A percentile compares a stretch with the other conserved stretches of the same genome.
Evolutionary conservation across 1,140 invertebrate genomes (phyloP).

Genomic region (Lepidostoma basale): DNA sequence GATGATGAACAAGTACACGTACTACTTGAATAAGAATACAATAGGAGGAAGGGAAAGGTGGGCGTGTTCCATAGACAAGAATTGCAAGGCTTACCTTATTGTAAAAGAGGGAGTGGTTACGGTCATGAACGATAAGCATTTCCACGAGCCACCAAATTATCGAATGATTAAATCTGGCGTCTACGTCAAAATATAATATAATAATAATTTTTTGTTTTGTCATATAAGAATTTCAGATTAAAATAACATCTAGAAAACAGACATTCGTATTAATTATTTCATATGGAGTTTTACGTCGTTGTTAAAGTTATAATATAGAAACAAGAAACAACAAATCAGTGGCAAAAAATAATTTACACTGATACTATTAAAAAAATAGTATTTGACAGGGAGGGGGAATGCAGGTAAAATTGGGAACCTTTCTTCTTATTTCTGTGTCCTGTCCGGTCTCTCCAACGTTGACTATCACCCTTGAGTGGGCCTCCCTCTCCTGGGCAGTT

Average conservation of each 20-base stretch:
- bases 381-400: no score
- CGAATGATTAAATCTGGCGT: background rate
- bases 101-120: background rate
- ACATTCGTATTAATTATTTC: no score
- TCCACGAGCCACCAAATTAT: background rate
- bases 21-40: background rate
- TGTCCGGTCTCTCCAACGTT: no score
- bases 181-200: background rate
- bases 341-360: no score
- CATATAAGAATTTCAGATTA: background rate
- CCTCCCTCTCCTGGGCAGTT: no score
- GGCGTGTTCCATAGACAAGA: constrained; percentile 5
- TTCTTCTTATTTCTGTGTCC: no score
- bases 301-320: no score
- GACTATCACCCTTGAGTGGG: no score
- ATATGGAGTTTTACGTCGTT: no score
- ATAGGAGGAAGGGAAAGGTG: background rate
- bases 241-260: background rate
- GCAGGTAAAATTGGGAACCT: no score
- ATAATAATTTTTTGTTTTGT: background rate
- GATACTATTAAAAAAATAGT: no score
- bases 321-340: no score
- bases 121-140: background rate
- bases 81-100: background rate
- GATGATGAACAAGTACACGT: constrained; percentile 8